Conservation (phyloP, 2,113 vertebrate species). For the Leptodactylus fuscus region DNA sequence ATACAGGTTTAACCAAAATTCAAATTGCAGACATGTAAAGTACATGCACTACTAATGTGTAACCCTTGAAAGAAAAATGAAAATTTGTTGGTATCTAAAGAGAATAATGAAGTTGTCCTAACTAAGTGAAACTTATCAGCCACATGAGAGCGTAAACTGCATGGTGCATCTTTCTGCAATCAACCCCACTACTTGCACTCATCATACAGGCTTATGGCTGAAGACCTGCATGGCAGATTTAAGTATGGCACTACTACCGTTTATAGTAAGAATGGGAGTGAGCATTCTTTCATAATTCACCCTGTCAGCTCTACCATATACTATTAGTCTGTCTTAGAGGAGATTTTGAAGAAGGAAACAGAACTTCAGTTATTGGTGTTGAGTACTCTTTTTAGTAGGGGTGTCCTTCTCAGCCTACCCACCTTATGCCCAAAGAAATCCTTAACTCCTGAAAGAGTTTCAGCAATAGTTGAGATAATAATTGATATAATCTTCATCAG, state of each 20-base stretch:
- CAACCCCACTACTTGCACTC: slow-evolving; percentile 69
- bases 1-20: not conserved
- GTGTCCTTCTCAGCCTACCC: not conserved
- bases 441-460: not conserved
- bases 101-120: not conserved
- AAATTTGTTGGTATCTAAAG: not conserved
- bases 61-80: not conserved
- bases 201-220: slow-evolving; percentile 71
- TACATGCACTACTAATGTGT: slow-evolving; percentile 9
- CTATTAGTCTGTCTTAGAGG: not conserved
- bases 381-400: not conserved
- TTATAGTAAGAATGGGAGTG: not conserved
- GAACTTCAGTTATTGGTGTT: not conserved
- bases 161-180: slow-evolving; percentile 82
- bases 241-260: slow-evolving; percentile 69
- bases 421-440: not conserved
- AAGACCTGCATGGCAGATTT: slow-evolving; percentile 87
- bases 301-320: slow-evolving; percentile 9
- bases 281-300: slow-evolving; percentile 25
- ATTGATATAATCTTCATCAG: not conserved
- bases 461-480: not conserved
- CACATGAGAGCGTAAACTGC: slow-evolving; percentile 67
- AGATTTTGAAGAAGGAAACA: not conserved
- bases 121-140: not conserved
- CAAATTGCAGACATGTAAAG: not conserved